A percentile compares a stretch with the other conserved stretches of the same genome.
Evolutionary conservation across 2,888 invertebrate genomes (phyloP).

Genomic region (Oscheius onirici): DNA sequence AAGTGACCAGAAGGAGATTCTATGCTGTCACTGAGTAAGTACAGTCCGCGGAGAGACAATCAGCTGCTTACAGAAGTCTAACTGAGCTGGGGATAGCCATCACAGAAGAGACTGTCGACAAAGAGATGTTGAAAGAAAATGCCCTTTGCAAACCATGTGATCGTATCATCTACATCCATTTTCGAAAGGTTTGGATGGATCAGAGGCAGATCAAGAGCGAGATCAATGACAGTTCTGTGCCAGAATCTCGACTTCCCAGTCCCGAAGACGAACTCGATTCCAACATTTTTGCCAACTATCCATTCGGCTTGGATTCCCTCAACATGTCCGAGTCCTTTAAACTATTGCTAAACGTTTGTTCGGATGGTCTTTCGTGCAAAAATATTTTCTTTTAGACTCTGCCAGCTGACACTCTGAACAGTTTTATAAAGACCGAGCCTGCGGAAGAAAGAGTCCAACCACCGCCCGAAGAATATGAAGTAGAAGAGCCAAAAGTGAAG

Average conservation of each 20-base stretch:
- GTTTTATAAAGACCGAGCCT: neutral
- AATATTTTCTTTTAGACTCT: conserved; percentile 1
- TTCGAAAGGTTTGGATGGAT: conserved; percentile 21
- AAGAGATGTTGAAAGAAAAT: conserved; percentile 23
- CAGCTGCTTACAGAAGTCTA: conserved; percentile 3
- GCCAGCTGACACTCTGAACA: neutral
- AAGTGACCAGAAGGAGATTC: conserved; percentile 22
- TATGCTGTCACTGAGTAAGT: conserved; percentile 30
- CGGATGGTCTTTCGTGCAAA: neutral
- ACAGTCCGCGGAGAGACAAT: neutral
- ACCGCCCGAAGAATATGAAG: neutral
- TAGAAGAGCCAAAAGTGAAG: neutral
- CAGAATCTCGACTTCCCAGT: conserved; percentile 23
- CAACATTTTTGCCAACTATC: conserved; percentile 8
- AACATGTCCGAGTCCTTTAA: conserved; percentile 20
- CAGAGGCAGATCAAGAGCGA: conserved; percentile 26
- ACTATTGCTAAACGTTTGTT: conserved; percentile 10
- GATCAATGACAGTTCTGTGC: conserved; percentile 19
- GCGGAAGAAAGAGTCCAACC: neutral
- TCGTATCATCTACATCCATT: conserved; percentile 26
- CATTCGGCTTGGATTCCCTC: neutral
- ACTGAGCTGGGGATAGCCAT: conserved; percentile 7
- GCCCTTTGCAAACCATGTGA: conserved; percentile 30
- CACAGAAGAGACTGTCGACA: conserved; percentile 24
- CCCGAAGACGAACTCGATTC: conserved; percentile 17